A percentile compares a stretch with the other conserved stretches of the same genome.
These are phyloP conservation scores for Cepaea hortensis DNA, from an alignment of 2,888 invertebrate species.

Conservation along the genomic window DNA sequence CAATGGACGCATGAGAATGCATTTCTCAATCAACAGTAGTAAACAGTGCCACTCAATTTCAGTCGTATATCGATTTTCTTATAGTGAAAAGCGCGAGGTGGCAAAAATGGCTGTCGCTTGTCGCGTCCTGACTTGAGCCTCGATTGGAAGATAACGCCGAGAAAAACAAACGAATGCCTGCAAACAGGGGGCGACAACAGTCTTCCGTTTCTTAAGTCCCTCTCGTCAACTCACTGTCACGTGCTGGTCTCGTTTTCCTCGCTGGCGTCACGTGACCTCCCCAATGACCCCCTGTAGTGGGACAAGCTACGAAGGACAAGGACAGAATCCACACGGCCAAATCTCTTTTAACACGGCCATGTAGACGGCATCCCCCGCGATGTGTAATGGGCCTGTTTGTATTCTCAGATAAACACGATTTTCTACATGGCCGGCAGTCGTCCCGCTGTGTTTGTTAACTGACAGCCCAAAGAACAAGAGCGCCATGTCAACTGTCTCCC, in stretches of 20 bases:
- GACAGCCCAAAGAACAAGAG: neutral
- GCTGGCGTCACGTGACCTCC: neutral
- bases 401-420: neutral
- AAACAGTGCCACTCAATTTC: too few relatives aligned
- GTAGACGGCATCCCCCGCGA: too few relatives aligned
- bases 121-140: neutral
- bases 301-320: too few relatives aligned
- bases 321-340: neutral
- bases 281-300: neutral
- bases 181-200: neutral
- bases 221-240: conserved; percentile 1
- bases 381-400: neutral
- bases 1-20: too few relatives aligned
- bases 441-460: neutral
- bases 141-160: neutral
- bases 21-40: too few relatives aligned
- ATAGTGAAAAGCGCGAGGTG: neutral
- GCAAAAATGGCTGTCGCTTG: neutral
- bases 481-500: too few relatives aligned
- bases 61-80: too few relatives aligned
- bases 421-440: neutral
- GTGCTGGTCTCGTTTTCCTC: neutral
- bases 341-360: too few relatives aligned
- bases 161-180: neutral
- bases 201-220: neutral